Evolutionary conservation across 2,888 invertebrate species (phyloP).

Genomic region (Eupithecia exiguata): DNA sequence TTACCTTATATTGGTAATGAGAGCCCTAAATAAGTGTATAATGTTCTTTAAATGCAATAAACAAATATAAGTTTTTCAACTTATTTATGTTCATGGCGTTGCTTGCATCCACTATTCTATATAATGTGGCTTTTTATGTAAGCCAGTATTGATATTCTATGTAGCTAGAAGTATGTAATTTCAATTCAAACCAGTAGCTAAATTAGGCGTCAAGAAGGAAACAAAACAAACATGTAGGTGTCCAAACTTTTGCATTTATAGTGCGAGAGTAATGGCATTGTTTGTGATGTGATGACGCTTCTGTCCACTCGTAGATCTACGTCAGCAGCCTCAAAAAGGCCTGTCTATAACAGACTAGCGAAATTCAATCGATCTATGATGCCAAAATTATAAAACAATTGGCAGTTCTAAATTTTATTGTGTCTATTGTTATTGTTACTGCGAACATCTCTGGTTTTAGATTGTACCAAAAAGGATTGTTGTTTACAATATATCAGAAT

Average conservation of each 20-base stretch:
- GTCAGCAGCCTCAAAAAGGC: neutral
- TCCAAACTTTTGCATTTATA: neutral
- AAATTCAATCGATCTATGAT: constrained; percentile 1
- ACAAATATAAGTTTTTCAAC: no score
- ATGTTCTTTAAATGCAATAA: no score
- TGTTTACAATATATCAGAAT: neutral
- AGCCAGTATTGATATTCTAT: no score
- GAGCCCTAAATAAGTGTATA: no score
- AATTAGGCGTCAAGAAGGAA: no score
- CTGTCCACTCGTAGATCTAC: neutral
- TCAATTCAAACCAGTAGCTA: neutral
- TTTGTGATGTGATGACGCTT: neutral
- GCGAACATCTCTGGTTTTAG: neutral
- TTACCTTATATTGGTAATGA: no score
- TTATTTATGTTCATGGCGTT: no score
- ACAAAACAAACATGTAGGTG: no score
- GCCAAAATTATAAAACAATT: constrained; percentile 14
- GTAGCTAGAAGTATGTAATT: no score
- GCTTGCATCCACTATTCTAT: no score
- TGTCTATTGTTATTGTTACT: neutral
- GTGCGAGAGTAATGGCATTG: neutral
- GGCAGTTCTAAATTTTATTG: neutral
- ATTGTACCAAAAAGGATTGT: neutral
- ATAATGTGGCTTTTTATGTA: no score
- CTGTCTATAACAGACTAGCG: neutral